Evolutionary conservation across 2,888 invertebrate species (phyloP), one percentile per base, ranked within the genome.

Genomic region (Formica aserva): DNA sequence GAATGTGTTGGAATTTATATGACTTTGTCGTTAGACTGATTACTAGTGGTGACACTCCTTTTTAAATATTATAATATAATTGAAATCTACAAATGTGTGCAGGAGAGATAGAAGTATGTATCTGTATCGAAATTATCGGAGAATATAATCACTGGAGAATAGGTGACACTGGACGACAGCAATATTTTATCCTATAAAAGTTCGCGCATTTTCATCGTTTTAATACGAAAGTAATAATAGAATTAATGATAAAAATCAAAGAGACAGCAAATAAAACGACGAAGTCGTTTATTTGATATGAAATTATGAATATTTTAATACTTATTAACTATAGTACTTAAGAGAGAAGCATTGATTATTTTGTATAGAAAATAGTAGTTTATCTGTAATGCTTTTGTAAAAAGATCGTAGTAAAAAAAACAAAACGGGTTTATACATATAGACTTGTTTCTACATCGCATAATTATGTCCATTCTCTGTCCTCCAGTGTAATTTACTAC

Each of bases 401-500:
- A 67, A 41, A 2, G n/a, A 9, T 9, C 32, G 4, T n/a, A 29
- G 1, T 13, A 3, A 29, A 5, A 67, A n/a, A 8, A 55, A 38
- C 0, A 18, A 78, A 15, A 22, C n/a, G 3, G 13, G 11, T 18
- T 63, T 18, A 65, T 38, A 38, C 18, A 13, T 38, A 11, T 35
- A 13, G 13, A 55, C 11, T 55, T 45, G 11, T 15, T 48, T 52
- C 9, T 74, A 32, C 8, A 55, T 15, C n/a, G 4, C 22, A 45
- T 13, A 38, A 48, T 29, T 52, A 52, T 26, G 15, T 35, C 11
- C 18, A 32, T 26, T 41, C 3, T 62, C 35, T 71, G 71, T 76
- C 76, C 48, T 81, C 65, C 72, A 82, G 74, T 52, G 57, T 77
- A 71, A 83, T 48, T 74, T 75, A 29, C 38, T 84, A 89, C 88